A percentile compares a stretch with the other conserved stretches of the same genome.
These are phyloP conservation scores for Parazoanthus swiftii DNA, from an alignment of 92 coral and sea anemone species.

Conservation along the genomic window DNA sequence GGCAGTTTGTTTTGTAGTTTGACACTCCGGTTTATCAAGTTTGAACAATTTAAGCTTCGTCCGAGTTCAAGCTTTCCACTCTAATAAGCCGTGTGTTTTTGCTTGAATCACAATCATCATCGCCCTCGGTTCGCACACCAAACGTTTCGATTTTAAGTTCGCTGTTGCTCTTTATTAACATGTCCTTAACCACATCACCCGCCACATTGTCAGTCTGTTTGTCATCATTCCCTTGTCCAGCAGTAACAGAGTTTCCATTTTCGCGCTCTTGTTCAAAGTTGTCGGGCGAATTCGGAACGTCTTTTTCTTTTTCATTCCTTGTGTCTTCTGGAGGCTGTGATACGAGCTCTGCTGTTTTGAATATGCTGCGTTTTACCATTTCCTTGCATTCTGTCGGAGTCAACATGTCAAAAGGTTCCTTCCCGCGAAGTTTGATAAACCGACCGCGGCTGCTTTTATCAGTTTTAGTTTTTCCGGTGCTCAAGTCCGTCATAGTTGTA, in stretches of 20 bases:
- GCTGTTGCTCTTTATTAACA: neutral
- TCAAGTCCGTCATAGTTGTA: neutral
- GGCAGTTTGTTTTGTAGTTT: neutral
- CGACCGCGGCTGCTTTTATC: neutral
- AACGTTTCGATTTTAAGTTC: neutral
- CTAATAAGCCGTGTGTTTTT: neutral
- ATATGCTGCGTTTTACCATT: neutral
- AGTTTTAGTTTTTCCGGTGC: neutral
- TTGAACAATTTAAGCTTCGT: neutral
- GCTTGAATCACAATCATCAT: neutral
- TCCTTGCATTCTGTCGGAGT: conserved; percentile 27
- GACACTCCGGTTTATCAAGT: neutral
- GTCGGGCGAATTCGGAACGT: neutral
- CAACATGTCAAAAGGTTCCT: neutral
- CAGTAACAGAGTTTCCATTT: neutral
- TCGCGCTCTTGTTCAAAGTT: neutral
- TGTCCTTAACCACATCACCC: neutral
- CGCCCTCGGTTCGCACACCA: neutral
- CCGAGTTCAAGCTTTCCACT: neutral
- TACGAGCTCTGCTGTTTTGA: neutral
- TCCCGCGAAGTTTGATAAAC: conserved; percentile 2
- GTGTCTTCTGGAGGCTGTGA: neutral
- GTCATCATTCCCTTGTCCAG: neutral
- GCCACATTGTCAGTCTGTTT: neutral
- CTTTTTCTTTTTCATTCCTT: neutral